A percentile compares a stretch with the other conserved stretches of the same genome.
Conservation (phyloP, 2,113 vertebrate genomes). For the Paradoxurus hermaphroditus region DNA sequence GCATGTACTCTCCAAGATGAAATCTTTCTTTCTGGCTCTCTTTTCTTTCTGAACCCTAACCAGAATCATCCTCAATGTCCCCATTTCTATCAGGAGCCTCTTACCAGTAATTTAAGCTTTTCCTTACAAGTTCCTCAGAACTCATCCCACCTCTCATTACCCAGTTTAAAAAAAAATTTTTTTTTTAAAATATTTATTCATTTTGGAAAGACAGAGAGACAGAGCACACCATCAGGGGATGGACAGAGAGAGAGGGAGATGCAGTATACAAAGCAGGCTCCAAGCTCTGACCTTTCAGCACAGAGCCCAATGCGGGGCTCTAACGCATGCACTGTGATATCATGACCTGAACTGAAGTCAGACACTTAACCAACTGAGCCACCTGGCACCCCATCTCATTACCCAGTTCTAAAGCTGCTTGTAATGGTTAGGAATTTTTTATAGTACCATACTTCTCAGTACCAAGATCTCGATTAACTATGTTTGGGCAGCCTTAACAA, state of each 20-base stretch:
- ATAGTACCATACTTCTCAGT: not conserved
- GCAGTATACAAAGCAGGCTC: too few species aligned
- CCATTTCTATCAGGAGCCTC: not conserved
- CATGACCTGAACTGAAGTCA: too few species aligned
- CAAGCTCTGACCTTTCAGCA: too few species aligned
- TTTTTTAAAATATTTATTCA: too few species aligned
- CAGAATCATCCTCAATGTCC: not conserved
- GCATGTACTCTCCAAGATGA: not conserved
- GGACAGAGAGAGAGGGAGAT: too few species aligned
- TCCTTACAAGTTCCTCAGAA: not conserved
- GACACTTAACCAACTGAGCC: too few species aligned
- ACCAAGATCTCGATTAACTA: not conserved
- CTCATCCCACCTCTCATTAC: not conserved
- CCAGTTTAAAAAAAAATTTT: too few species aligned
- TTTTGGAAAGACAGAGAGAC: too few species aligned
- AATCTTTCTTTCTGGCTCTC: not conserved
- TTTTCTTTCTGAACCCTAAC: not conserved
- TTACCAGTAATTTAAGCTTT: not conserved
- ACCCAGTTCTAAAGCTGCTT: not conserved
- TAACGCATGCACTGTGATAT: too few species aligned
- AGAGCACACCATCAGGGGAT: too few species aligned
- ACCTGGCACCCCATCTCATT: too few species aligned
- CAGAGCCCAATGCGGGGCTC: too few species aligned
- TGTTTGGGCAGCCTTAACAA: not conserved
- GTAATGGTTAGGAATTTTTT: not conserved